phyloP scores from a whole-genome alignment of 2,888 invertebrate genomes.

The Himalopsyche tibetana region DNA sequence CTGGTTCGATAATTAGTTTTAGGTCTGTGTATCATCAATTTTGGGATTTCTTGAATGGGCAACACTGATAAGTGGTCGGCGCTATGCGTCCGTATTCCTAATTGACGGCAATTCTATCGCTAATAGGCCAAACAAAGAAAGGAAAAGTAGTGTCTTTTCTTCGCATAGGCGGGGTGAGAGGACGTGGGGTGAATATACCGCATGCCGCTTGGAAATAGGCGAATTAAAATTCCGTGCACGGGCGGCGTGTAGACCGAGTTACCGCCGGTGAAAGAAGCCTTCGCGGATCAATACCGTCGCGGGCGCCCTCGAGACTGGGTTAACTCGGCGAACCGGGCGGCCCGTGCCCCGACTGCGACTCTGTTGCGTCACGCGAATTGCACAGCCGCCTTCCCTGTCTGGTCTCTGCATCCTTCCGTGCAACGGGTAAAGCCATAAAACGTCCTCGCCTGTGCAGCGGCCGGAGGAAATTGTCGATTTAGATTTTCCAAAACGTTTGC shows the following conservation, averaged over 20 bases:
- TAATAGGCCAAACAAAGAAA: slow-evolving; percentile 49
- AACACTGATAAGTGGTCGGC: neutral
- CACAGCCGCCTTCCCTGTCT: slow-evolving; percentile 18
- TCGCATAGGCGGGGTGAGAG: slow-evolving; percentile 43
- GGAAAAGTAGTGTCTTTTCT: slow-evolving; percentile 45
- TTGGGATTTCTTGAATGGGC: no score
- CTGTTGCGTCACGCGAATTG: slow-evolving; percentile 22
- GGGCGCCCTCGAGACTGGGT: slow-evolving; percentile 61
- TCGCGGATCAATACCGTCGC: slow-evolving; percentile 54
- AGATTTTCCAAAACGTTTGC: slow-evolving; percentile 5
- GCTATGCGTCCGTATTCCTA: neutral
- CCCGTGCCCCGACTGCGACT: slow-evolving; percentile 31
- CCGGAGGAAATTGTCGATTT: neutral
- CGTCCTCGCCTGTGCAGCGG: neutral
- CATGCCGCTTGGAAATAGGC: slow-evolving; percentile 1
- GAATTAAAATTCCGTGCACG: slow-evolving; percentile 58
- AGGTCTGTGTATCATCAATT: no score
- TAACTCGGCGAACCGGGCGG: slow-evolving; percentile 46
- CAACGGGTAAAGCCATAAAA: slow-evolving; percentile 3
- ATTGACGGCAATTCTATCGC: slow-evolving; percentile 50
- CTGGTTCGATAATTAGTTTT: no score
- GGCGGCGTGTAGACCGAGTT: neutral
- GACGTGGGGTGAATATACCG: slow-evolving; percentile 28
- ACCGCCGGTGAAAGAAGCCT: slow-evolving; percentile 33
- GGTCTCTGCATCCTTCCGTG: neutral